Conservation (phyloP, 1,140 invertebrate genomes). For the Ceratina calcarata region DNA sequence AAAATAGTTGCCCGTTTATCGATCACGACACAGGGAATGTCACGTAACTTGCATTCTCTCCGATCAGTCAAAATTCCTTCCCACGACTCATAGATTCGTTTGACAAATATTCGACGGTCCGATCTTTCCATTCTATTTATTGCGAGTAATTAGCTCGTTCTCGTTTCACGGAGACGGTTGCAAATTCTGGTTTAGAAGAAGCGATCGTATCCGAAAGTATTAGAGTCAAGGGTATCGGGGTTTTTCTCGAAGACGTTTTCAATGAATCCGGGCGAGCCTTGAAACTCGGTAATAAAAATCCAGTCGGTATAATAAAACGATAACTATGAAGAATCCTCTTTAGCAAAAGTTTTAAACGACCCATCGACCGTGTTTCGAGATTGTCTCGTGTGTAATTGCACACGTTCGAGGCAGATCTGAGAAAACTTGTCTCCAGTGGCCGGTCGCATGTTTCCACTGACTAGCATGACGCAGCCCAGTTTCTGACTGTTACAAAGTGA, state of each 20-base stretch:
- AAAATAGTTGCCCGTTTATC: constrained; percentile 31
- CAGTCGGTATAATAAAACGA: neutral
- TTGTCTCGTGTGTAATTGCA: neutral
- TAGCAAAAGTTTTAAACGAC: too few species aligned
- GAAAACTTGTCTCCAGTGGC: too few species aligned
- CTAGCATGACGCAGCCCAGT: too few species aligned
- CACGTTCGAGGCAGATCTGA: too few species aligned
- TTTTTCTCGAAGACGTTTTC: neutral
- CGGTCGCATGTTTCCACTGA: too few species aligned
- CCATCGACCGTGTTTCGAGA: neutral
- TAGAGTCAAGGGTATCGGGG: too few species aligned
- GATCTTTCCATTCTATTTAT: too few species aligned
- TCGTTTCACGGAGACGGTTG: too few species aligned
- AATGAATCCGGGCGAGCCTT: neutral
- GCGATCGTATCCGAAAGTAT: too few species aligned
- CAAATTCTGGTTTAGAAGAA: too few species aligned
- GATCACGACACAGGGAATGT: constrained; percentile 17
- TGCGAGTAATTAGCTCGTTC: neutral
- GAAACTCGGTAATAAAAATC: constrained; percentile 15
- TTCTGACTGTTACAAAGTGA: neutral
- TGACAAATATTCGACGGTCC: too few species aligned
- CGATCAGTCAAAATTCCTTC: neutral
- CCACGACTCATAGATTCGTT: too few species aligned
- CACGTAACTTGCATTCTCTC: neutral
- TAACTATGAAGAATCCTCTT: neutral